Conservation (phyloP, 2,113 vertebrate species). For the Pollachius pollachius region DNA sequence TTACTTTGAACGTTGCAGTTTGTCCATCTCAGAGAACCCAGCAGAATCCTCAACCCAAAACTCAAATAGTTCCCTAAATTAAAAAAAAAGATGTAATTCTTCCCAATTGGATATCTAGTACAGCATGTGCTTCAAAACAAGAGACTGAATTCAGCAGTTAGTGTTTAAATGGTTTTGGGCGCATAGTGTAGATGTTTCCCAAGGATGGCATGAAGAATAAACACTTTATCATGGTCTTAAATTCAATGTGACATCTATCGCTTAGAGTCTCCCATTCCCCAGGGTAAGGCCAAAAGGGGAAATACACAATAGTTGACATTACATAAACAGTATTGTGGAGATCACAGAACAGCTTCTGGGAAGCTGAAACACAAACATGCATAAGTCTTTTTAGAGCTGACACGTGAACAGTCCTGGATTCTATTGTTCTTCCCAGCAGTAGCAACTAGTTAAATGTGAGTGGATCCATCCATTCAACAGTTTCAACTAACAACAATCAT, state of each 20-base stretch:
- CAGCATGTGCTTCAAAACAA: neutral
- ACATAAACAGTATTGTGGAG: constrained; percentile 34
- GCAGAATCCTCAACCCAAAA: neutral
- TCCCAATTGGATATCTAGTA: neutral
- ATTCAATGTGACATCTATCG: constrained; percentile 28
- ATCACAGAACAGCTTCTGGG: neutral
- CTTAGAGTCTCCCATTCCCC: constrained; percentile 22
- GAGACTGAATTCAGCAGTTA: constrained; percentile 3
- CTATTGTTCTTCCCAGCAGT: too few species aligned
- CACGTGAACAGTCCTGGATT: too few species aligned
- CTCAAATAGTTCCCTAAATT: neutral
- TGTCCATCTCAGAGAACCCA: neutral
- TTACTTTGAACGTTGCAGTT: constrained; percentile 13
- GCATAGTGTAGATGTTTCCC: constrained; percentile 20
- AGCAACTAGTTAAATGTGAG: too few species aligned
- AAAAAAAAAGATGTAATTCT: neutral
- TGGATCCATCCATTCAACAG: too few species aligned
- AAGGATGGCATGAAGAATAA: constrained; percentile 36
- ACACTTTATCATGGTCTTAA: constrained; percentile 29
- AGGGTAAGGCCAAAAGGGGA: constrained; percentile 23
- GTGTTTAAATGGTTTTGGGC: constrained; percentile 7
- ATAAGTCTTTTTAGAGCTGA: neutral
- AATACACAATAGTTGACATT: constrained; percentile 23
- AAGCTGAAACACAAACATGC: constrained; percentile 20
- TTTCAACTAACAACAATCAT: too few species aligned